Evolutionary conservation across 2,113 vertebrate genomes (phyloP).

Genomic region (Turdus rufiventris): DNA sequence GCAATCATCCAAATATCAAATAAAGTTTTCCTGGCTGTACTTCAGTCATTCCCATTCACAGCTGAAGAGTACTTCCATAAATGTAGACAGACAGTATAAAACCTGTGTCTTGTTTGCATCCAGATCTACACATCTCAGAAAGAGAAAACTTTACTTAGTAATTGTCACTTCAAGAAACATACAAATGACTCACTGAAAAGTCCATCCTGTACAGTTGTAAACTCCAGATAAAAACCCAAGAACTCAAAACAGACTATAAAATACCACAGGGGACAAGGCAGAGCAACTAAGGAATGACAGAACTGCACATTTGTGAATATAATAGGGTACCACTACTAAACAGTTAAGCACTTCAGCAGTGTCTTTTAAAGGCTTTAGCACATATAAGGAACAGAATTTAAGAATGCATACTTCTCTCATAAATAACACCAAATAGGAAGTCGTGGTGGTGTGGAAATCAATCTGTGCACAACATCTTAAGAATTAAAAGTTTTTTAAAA

Average conservation of each 20-base stretch:
- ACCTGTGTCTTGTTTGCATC: neutral
- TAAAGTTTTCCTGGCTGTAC: constrained; percentile 52
- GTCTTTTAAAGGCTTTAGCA: neutral
- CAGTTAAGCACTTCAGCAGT: neutral
- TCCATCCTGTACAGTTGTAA: neutral
- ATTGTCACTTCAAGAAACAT: neutral
- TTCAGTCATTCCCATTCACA: constrained; percentile 47
- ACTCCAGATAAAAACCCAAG: neutral
- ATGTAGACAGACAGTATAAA: constrained; percentile 22
- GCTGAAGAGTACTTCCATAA: constrained; percentile 28
- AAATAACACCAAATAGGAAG: neutral
- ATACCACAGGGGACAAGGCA: neutral
- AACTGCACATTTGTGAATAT: rapidly evolving
- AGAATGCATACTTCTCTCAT: neutral
- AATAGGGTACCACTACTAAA: neutral
- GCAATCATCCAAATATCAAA: constrained; percentile 41
- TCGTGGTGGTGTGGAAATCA: neutral
- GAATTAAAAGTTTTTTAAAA: neutral
- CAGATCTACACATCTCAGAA: neutral
- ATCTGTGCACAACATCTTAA: neutral
- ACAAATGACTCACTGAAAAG: neutral
- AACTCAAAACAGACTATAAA: neutral
- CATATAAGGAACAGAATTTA: neutral
- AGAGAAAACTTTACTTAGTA: neutral
- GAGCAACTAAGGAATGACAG: neutral